phyloP scores from a whole-genome alignment of 1,140 invertebrate species.

The Aplysia californica region DNA sequence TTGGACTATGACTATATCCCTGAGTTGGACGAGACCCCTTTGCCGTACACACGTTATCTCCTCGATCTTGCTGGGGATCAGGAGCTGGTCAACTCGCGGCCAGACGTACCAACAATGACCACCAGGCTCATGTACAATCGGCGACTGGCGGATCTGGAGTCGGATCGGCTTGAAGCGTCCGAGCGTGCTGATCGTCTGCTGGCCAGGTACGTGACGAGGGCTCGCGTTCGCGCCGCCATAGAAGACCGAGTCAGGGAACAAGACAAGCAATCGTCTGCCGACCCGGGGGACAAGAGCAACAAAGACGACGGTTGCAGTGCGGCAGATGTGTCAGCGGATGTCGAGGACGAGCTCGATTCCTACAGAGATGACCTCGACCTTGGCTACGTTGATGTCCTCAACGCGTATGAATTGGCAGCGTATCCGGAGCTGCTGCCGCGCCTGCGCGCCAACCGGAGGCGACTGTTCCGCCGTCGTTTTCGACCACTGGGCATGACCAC shows the following conservation, averaged over 20 bases:
- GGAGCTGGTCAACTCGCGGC: not conserved
- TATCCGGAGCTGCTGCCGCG: not conserved
- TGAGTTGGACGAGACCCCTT: not conserved
- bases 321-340: not conserved
- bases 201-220: not conserved
- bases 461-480: not conserved
- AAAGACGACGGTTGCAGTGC: not conserved
- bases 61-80: not conserved
- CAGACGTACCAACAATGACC: not conserved
- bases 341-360: not conserved
- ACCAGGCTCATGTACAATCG: conserved; percentile 1
- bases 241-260: not conserved
- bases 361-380: not conserved
- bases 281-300: not conserved
- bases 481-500: not conserved
- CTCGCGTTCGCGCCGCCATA: not conserved
- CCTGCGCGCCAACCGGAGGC: not conserved
- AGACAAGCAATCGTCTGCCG: not conserved
- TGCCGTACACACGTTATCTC: not conserved
- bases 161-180: not conserved
- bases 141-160: conserved; percentile 1
- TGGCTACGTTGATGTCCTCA: not conserved
- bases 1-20: conserved; percentile 3
- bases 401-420: not conserved
- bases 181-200: conserved; percentile 2